Percentiles rank a stretch among this genome's conserved stretches.
Evolutionary conservation across 2,888 invertebrate genomes (phyloP).

Genomic region (Pogonocherus hispidulus): DNA sequence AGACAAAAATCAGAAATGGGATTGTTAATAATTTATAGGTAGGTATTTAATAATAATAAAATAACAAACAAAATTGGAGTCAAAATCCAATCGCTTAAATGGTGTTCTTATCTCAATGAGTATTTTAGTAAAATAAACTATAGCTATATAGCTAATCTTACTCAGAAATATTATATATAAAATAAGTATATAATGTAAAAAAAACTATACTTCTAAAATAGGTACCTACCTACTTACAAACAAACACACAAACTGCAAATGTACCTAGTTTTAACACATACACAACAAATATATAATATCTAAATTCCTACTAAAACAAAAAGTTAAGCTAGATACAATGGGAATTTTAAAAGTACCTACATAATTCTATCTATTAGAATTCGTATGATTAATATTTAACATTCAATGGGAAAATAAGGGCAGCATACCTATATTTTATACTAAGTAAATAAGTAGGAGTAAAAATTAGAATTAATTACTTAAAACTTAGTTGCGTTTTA

Average conservation of each 20-base stretch:
- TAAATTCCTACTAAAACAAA: neutral
- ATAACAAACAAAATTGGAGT: neutral
- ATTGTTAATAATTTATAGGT: too few species aligned
- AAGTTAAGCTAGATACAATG: conserved; percentile 3
- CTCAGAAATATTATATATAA: neutral
- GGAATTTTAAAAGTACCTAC: neutral
- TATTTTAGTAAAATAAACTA: neutral
- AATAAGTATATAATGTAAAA: conserved; percentile 1
- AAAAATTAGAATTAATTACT: too few species aligned
- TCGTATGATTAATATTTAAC: too few species aligned
- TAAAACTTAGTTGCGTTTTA: neutral
- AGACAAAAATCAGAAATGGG: too few species aligned
- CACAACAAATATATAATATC: neutral
- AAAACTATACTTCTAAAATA: neutral
- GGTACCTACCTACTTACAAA: neutral
- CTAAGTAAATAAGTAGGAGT: neutral
- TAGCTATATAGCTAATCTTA: neutral
- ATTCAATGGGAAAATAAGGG: too few species aligned
- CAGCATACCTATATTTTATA: too few species aligned
- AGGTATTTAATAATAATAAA: neutral
- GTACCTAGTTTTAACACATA: neutral
- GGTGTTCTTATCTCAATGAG: too few species aligned
- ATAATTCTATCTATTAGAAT: too few species aligned
- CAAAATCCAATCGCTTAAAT: neutral
- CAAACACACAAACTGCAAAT: neutral